Evolutionary conservation across 2,797 vertebrate species (phyloP), one percentile per base, ranked within the genome.

Genomic region (Myotis vivesi): DNA sequence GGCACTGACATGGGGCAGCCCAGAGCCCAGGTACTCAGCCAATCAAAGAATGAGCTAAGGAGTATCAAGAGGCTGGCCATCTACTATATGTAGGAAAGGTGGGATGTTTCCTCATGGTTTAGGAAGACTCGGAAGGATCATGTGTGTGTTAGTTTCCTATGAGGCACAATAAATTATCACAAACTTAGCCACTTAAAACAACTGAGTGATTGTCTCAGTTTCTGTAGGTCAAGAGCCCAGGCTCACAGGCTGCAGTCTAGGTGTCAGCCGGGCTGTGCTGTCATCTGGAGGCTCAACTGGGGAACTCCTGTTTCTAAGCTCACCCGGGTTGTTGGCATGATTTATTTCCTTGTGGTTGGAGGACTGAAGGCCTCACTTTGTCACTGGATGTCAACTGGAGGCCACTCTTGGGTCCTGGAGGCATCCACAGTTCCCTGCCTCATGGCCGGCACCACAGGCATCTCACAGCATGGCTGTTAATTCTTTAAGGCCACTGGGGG

Each of bases 1-100:
- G 51, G 19, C 57, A 22, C 25, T 1, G 5, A 13, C 36, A 3
- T 0, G 0, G 38, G 81, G 13, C 30, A 3, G 7, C 20, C n/a
- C n/a, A 53, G 30, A 49, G 10, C 66, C 62, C 75, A 6, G 16
- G 38, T 15, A 12, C 49, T 64, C n/a, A 4, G 30, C 19, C 6
- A 15, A 22, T 10, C 6, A 22, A 23, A 25, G 69, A 28, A 22
- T 15, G 30, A 38, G 46, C 77, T 19, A 44, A 75, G 49, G 5
- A 8, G 30, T 33, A 23, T 15, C 13, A 22, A 33, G 3, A 30
- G 30, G 22, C 46, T 19, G 36, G 15, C 46, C 3, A 3, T 23
- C 46, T 46, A 20, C 38, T 22, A 4, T 9, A 8, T 9, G 28
- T 2, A 38, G 68, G 68, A 38, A 38, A 46, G 6, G 11, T 1